Conservation (phyloP, 2,888 invertebrate genomes). For the Phanerotoma sp. region DNA sequence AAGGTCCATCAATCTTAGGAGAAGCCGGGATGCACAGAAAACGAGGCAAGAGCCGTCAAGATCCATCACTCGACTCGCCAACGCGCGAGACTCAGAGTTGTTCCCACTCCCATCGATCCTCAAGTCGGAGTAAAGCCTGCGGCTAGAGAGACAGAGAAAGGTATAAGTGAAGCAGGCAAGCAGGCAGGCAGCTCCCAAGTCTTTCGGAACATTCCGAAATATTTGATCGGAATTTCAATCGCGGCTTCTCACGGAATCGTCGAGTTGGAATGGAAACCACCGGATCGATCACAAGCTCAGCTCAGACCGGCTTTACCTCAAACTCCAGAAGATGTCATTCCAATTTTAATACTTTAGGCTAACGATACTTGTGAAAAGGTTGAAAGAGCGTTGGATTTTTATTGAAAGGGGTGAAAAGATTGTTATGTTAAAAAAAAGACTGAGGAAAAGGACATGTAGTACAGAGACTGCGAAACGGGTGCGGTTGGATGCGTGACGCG, state of each 20-base stretch:
- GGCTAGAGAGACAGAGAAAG: conserved; percentile 16
- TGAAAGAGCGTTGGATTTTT: neutral
- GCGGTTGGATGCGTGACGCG: conserved; percentile 52
- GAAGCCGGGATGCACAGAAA: conserved; percentile 27
- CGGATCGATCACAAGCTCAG: conserved; percentile 12
- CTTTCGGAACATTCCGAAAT: conserved; percentile 27
- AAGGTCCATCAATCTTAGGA: conserved; percentile 22
- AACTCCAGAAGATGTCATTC: neutral
- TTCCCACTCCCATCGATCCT: conserved; percentile 31
- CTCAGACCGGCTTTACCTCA: conserved; percentile 5
- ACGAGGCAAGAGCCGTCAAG: conserved; percentile 36
- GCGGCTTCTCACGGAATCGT: conserved; percentile 17
- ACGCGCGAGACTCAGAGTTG: conserved; percentile 20
- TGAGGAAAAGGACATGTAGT: neutral
- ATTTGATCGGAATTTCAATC: conserved; percentile 28
- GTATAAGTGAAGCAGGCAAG: conserved; percentile 13
- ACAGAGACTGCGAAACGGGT: conserved; percentile 51
- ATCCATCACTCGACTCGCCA: conserved; percentile 32
- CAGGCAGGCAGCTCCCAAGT: conserved; percentile 12
- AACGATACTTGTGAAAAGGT: neutral
- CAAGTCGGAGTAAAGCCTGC: neutral
- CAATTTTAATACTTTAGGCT: neutral
- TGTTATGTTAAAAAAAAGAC: neutral
- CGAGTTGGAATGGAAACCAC: conserved; percentile 11
- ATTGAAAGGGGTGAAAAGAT: no score